phyloP scores from a whole-genome alignment of 2,797 vertebrate species.

The Catamblyrhynchus diadema region DNA sequence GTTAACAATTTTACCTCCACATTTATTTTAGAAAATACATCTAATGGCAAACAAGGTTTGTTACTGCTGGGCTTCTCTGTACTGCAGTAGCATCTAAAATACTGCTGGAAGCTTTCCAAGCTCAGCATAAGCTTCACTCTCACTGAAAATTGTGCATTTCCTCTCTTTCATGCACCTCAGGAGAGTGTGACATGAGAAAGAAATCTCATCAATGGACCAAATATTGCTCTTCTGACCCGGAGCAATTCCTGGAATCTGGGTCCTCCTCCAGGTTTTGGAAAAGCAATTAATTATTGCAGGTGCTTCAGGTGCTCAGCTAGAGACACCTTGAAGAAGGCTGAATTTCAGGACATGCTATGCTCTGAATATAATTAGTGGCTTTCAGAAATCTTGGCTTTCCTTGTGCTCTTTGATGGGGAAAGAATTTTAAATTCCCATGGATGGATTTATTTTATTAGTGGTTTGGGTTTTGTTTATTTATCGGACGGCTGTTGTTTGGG shows the following conservation, averaged over 20 bases:
- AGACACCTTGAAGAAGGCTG: background rate
- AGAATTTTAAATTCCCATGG: background rate
- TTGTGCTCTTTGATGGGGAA: background rate
- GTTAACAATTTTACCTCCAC: background rate
- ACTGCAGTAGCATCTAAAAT: background rate
- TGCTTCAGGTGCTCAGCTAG: background rate
- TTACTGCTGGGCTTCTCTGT: background rate
- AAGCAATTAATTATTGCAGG: background rate
- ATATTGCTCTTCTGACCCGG: background rate
- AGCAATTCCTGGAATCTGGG: background rate
- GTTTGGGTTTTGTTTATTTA: background rate
- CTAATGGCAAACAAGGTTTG: conserved; percentile 6
- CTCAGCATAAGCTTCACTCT: background rate
- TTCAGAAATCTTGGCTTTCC: background rate
- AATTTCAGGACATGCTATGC: background rate
- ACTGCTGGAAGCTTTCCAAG: conserved; percentile 12
- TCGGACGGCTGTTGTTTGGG: background rate
- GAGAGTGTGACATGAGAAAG: background rate
- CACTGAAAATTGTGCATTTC: background rate
- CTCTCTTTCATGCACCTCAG: background rate
- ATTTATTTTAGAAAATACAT: conserved; percentile 15
- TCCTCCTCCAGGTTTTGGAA: background rate
- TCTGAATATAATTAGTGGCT: conserved; percentile 1
- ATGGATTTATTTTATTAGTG: background rate
- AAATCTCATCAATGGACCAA: background rate